These are phyloP conservation scores for Semaprochilodus insignis DNA, from an alignment of 2,797 vertebrate genomes.

Conservation along the genomic window DNA sequence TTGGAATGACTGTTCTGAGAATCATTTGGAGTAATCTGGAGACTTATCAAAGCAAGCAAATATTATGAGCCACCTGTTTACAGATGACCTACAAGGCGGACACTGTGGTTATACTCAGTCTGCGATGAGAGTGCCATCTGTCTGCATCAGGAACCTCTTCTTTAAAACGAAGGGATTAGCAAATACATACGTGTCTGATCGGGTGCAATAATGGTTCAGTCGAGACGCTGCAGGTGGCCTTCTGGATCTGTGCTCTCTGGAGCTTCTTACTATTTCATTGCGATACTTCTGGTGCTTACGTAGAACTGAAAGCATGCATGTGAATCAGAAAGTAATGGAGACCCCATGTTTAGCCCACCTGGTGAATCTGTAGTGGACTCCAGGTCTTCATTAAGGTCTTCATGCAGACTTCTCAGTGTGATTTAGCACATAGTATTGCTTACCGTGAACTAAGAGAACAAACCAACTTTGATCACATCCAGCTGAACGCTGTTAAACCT, in stretches of 20 bases:
- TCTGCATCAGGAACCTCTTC: conserved; percentile 67
- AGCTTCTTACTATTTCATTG: not conserved
- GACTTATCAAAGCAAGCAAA: conserved; percentile 79
- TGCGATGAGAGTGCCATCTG: conserved; percentile 75
- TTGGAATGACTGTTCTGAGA: conserved; percentile 62
- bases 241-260: not conserved
- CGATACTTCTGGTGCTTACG: not conserved
- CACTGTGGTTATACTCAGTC: conserved; percentile 61
- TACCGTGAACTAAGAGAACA: no score
- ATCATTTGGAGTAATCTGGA: conserved; percentile 74
- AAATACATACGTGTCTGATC: conserved; percentile 37
- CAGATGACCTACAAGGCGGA: conserved; percentile 52
- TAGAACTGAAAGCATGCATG: no score
- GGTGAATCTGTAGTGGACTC: no score
- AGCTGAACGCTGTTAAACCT: no score
- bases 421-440: no score
- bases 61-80: conserved; percentile 78
- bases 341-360: no score
- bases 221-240: not conserved
- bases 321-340: no score
- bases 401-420: no score
- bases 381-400: no score
- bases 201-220: not conserved
- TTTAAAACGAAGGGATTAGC: conserved; percentile 63
- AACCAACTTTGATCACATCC: no score